These are phyloP conservation scores for Clunio marinus DNA, from an alignment of 2,888 invertebrate genomes.

Conservation along the genomic window DNA sequence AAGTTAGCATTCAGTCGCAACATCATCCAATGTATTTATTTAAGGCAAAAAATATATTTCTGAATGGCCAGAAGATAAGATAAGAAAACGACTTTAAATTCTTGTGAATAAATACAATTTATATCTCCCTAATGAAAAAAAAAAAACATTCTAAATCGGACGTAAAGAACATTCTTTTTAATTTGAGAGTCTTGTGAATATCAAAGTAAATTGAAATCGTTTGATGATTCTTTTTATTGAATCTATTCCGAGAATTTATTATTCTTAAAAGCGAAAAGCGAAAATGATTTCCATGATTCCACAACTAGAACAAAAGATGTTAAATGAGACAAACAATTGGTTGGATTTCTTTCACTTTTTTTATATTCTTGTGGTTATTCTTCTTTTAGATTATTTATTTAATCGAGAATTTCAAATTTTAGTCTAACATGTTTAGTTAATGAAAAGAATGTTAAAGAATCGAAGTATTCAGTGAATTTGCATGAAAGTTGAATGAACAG, in stretches of 20 bases:
- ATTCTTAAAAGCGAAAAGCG: too few species aligned
- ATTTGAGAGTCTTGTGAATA: constrained; percentile 11
- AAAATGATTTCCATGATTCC: too few species aligned
- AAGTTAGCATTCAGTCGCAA: neutral
- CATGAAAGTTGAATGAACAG: constrained; percentile 8
- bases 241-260: constrained; percentile 4
- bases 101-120: neutral
- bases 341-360: too few species aligned
- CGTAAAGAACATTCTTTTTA: constrained; percentile 3
- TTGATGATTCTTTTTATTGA: constrained; percentile 20
- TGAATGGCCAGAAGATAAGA: constrained; percentile 3
- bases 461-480: neutral
- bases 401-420: too few species aligned
- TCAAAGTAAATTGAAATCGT: neutral
- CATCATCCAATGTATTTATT: neutral
- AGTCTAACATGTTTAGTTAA: too few species aligned
- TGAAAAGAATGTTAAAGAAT: constrained; percentile 1
- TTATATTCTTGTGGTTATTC: too few species aligned
- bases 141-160: neutral
- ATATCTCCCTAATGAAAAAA: too few species aligned
- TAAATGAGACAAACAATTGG: constrained; percentile 34
- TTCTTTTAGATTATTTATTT: too few species aligned
- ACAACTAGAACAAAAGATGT: constrained; percentile 30
- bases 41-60: neutral
- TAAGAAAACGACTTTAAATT: neutral